Base-by-base conservation (phyloP, 2,797 vertebrate genomes). In the Mormyrops attenuatus region DNA sequence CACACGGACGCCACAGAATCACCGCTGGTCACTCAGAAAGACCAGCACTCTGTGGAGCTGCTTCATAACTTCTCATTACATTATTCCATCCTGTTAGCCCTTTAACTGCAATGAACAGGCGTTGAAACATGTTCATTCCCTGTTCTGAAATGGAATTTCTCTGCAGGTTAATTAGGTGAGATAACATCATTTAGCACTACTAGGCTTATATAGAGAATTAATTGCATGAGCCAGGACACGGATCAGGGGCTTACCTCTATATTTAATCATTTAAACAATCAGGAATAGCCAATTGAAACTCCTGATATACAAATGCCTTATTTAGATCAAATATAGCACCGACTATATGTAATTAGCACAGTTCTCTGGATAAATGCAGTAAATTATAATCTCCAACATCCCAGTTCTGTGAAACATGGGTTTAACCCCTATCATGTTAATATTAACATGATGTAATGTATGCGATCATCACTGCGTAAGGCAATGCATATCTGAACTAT, bases 111-210 rank as follows among this genome's bases (percentile, higher is more conserved):
- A 96, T 95, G 95, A 96, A 95, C 92, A 92, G 93, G 94, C 93
- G 93, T 95, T 96, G 95, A 96, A 92, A 94, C 94, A 96, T 96
- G 95, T 91, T 94, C 94, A 92, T 93, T 93, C 94, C 94, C 93
- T 95, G 95, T 96, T 94, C 94, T 94, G 94, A 92, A 95, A 95
- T 96, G 92, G 92, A 94, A 95, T 95, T 94, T 95, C 95, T 95
- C 95, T 93, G 94, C 96, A 96, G 96, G 96, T 97, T 96, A 96
- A 96, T 97, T 96, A 96, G 96, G 95, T 96, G 96, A 96, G 95
- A 97, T 97, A 97, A 97, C 96, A 96, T 96, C 95, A 96, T 96
- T 96, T 96, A 95, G 94, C 94, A 94, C 95, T 95, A 95, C 96
- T 94, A 94, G 95, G 95, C 94, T 95, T 94, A 94, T 92, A 93